Base-by-base conservation (phyloP, 2,888 invertebrate genomes). In the Hirtodrosophila confusa region DNA sequence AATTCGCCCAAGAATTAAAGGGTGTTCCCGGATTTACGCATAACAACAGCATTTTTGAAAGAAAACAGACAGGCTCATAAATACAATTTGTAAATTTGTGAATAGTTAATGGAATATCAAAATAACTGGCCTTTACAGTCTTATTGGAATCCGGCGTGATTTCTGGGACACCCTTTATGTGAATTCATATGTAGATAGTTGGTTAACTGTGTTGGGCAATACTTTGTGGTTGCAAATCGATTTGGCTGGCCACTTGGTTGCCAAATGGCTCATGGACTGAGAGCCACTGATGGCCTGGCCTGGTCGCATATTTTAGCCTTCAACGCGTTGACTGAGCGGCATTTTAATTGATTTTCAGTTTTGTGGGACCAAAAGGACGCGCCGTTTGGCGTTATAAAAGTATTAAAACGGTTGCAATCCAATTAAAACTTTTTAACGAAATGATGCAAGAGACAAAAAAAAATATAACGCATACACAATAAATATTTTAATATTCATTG, bases 361-460 rank as follows among this genome's bases (percentile, higher is more conserved):
- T 74, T 57, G 40, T 40, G 57, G 50, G 55, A 40, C 45, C 39
- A 31, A 41, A 63, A 58, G 58, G 47, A 61, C 54, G 43, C 33
- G 58, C 65, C 63, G 47, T 58, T 55, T 35, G 56, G 47, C 78
- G 67, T 77, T 67, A 71, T 80, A 69, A 75, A 78, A 77, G 78
- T 75, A 85, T 84, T 80, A 86, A 86, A 86, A 66, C 67, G 80
- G 54, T 75, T 64, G 78, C 87, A 86, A 82, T 82, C 85, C 80
- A 82, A 82, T 82, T 82, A 84, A 84, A 82, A 82, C 55, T 86
- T 82, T 85, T 80, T 66, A 73, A 61, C 84, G 53, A 63, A 79
- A 83, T 75, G 55, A 54, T 50, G 31, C 36, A 55, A 24, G n/a
- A 27, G 24, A 47, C 47, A 55, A 39, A 39, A 57, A 41, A 40